Evolutionary conservation across 2,113 vertebrate species (phyloP).

Genomic region (Psophia crepitans): DNA sequence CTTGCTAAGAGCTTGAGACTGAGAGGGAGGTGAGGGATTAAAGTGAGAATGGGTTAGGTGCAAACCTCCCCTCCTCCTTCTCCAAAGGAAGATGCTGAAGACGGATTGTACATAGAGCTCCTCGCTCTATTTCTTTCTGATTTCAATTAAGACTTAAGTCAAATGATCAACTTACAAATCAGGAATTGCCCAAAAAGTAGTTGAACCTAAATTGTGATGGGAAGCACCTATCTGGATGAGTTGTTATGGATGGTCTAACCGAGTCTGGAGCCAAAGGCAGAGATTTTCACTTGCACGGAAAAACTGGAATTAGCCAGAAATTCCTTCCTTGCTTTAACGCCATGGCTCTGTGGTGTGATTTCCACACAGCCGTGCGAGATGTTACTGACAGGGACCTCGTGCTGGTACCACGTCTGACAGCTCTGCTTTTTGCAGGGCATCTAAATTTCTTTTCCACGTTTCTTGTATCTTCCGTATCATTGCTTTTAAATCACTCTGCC

Average conservation of each 20-base stretch:
- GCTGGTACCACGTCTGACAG: background rate
- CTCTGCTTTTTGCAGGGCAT: background rate
- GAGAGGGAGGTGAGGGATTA: background rate
- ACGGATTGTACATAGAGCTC: background rate
- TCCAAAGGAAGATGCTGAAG: background rate
- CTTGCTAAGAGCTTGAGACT: background rate
- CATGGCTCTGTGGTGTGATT: background rate
- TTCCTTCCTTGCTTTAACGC: background rate
- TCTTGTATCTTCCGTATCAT: background rate
- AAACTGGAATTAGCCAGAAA: background rate
- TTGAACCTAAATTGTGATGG: background rate
- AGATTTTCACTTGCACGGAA: background rate
- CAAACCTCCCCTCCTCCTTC: background rate
- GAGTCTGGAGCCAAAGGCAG: background rate
- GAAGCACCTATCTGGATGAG: background rate
- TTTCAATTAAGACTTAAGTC: background rate
- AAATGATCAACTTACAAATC: background rate
- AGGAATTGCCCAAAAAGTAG: background rate
- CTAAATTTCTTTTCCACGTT: background rate
- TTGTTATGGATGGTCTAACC: background rate
- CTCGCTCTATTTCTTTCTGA: background rate
- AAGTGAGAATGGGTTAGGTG: background rate
- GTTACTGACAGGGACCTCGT: fast-evolving
- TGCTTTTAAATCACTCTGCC: background rate
- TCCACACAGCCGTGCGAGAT: fast-evolving